Percentiles rank a stretch among this genome's conserved stretches.
Evolutionary conservation across 2,888 invertebrate genomes (phyloP).

Genomic region (Tiliacea citrago): DNA sequence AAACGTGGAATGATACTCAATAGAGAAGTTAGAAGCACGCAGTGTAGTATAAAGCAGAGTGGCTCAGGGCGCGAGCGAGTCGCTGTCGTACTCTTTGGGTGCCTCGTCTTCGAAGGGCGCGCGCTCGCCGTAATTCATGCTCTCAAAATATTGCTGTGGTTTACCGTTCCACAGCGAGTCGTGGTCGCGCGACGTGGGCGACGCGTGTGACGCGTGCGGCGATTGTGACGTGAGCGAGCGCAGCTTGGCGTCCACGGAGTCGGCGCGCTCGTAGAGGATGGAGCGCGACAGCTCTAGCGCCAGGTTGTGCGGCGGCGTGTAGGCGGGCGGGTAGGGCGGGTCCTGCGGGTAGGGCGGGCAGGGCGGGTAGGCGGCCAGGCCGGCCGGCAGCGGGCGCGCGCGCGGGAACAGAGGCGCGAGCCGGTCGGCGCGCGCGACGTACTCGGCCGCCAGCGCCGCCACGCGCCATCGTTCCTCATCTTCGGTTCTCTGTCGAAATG

Average conservation of each 20-base stretch:
- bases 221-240: constrained; percentile 49
- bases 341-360: constrained; percentile 61
- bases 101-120: constrained; percentile 67
- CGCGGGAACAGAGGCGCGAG: constrained; percentile 80
- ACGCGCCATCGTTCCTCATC: constrained; percentile 55
- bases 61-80: constrained; percentile 78
- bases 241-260: constrained; percentile 68
- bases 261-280: constrained; percentile 65
- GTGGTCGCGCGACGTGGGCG: constrained; percentile 79
- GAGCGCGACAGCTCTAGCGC: constrained; percentile 74
- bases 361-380: constrained; percentile 72
- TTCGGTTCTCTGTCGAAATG: constrained; percentile 65
- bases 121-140: constrained; percentile 89
- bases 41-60: constrained; percentile 6
- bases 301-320: constrained; percentile 69
- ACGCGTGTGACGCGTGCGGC: constrained; percentile 69
- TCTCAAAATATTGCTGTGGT: constrained; percentile 92
- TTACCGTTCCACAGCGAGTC: constrained; percentile 90
- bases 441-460: constrained; percentile 77
- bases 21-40: constrained; percentile 43
- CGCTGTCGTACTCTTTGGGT: constrained; percentile 77
- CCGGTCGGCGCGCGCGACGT: constrained; percentile 81
- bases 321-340: constrained; percentile 71
- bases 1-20: constrained; percentile 68
- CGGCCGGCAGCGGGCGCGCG: constrained; percentile 79